Conservation (phyloP, 2,888 invertebrate species). For the Monochamus alternatus region DNA sequence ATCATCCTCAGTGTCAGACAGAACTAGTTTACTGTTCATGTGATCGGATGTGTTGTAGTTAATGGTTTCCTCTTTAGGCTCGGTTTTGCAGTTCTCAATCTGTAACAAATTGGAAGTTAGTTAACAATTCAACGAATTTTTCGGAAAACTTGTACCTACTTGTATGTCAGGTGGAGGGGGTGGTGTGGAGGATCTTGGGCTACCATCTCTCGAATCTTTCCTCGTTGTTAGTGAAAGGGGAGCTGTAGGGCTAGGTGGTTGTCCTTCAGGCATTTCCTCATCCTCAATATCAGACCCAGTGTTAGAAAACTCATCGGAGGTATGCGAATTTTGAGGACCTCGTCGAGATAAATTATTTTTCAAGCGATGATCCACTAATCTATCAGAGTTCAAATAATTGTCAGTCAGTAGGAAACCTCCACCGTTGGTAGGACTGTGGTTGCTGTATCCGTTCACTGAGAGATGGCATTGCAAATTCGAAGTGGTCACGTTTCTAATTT, state of each 20-base stretch:
- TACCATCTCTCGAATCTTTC: constrained; percentile 73
- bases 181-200: constrained; percentile 70
- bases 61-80: constrained; percentile 67
- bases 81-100: constrained; percentile 64
- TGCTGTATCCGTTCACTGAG: constrained; percentile 78
- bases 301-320: constrained; percentile 80
- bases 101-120: constrained; percentile 58
- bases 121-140: constrained; percentile 38
- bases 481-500: constrained; percentile 77
- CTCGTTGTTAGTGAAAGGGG: constrained; percentile 82
- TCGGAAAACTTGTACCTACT: constrained; percentile 62
- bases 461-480: constrained; percentile 76
- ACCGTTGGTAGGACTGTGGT: constrained; percentile 78
- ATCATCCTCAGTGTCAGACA: constrained; percentile 73
- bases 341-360: constrained; percentile 77
- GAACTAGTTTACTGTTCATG: constrained; percentile 73
- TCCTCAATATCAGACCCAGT: constrained; percentile 81
- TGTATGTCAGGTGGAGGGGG: constrained; percentile 64
- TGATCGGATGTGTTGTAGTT: constrained; percentile 72
- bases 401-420: constrained; percentile 77
- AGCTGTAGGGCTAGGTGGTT: constrained; percentile 79
- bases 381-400: constrained; percentile 73
- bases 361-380: constrained; percentile 74
- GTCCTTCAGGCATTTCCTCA: constrained; percentile 74
- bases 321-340: constrained; percentile 75